Evolutionary conservation across 2,888 invertebrate genomes (phyloP), one percentile per base, ranked within the genome.

Genomic region (Sussaba pulchella): DNA sequence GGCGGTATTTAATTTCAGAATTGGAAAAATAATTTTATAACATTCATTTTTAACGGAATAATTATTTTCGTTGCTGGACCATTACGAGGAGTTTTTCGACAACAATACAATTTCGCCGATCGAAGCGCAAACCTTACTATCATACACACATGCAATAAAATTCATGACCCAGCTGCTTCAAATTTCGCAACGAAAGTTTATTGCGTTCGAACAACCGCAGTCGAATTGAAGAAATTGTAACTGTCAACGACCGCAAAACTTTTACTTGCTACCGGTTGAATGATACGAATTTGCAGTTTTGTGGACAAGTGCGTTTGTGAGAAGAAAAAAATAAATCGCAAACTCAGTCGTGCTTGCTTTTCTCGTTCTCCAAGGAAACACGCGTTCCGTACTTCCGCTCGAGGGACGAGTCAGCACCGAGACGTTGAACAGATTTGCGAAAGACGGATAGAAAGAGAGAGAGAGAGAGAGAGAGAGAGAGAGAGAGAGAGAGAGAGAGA

Each of bases 301-400:
- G 31, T 54, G 67, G 24, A 2, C 21, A n/a, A 41, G 26, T 19
- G 43, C 43, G 43, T 24, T 12, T 31, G 45, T 31, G 31, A 6
- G 4, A 31, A 31, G 6, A 31, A 31, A 57, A 41, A 57, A 45
- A 70, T 57, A 45, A 3, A 43, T 57, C 19, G 39, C 41, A 36
- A 61, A 54, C 43, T 67, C 66, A 57, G 43, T 70, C 19, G 61
- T 2, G 45, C n/a, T 36, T 54, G 57, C 70, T 71, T 70, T 71
- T 75, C 50, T 54, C 54, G 64, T 57, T 79, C 71, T 61, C 79
- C 12, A 41, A 52, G 71, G 79, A 79, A 79, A 79, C 71, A 75
- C 54, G 43, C 59, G 41, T 50, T 24, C 57, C 14, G 31, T 61
- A 71, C 70, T 79, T 79, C 79, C 75, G 71, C 59, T 41, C 45